Evolutionary conservation across 2,113 vertebrate genomes (phyloP).

Genomic region (Bujurquina vittata): DNA sequence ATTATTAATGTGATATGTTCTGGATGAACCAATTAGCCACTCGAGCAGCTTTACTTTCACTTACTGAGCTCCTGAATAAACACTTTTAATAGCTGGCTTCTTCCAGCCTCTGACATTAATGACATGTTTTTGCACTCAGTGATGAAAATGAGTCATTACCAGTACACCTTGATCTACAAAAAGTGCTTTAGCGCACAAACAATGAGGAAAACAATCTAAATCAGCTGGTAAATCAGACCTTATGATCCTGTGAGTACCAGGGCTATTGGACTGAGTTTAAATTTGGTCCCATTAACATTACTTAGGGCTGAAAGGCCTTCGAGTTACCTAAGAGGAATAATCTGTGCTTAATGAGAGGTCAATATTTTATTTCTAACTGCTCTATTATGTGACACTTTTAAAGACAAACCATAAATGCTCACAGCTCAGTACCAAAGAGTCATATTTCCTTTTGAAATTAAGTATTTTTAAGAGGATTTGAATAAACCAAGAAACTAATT

Average conservation of each 20-base stretch:
- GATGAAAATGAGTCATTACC: conserved; percentile 12
- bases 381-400: not conserved
- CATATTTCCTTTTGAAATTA: not conserved
- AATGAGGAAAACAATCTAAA: not conserved
- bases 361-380: not conserved
- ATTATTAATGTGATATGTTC: conserved; percentile 44
- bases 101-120: not conserved
- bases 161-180: not conserved
- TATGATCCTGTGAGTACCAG: not conserved
- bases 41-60: conserved; percentile 21
- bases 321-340: not conserved
- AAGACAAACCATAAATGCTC: not conserved
- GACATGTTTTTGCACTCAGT: not conserved
- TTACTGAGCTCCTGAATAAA: conserved; percentile 5
- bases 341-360: not conserved
- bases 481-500: not conserved
- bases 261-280: not conserved
- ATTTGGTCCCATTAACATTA: conserved; percentile 4
- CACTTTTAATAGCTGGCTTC: not conserved
- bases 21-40: not conserved
- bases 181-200: not conserved
- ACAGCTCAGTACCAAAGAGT: not conserved
- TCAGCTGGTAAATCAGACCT: not conserved
- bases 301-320: too few relatives aligned
- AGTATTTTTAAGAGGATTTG: not conserved